Conservation (phyloP, 2,888 invertebrate genomes). For the Drosophila falleni region DNA sequence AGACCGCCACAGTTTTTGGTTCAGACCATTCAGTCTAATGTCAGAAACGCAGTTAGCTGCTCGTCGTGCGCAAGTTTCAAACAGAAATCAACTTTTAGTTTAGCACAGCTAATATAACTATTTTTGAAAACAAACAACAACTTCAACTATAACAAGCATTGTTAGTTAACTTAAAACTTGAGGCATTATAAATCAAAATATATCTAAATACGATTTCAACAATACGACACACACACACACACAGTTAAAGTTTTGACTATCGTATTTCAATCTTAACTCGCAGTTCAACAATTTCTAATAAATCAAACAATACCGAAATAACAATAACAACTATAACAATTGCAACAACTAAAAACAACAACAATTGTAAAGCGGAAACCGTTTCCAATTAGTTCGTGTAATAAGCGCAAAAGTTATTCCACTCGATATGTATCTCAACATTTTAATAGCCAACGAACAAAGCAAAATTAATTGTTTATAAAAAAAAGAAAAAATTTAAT, state of each 20-base stretch:
- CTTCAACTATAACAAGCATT: slow-evolving; percentile 44
- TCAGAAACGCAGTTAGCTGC: slow-evolving; percentile 84
- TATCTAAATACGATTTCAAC: slow-evolving; percentile 20
- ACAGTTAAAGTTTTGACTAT: slow-evolving; percentile 21
- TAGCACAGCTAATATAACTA: slow-evolving; percentile 59
- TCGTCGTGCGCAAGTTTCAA: slow-evolving; percentile 83
- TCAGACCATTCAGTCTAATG: slow-evolving; percentile 82
- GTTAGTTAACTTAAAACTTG: slow-evolving; percentile 55
- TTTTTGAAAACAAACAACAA: slow-evolving; percentile 41
- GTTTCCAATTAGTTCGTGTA: slow-evolving; percentile 57
- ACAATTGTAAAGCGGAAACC: slow-evolving; percentile 51
- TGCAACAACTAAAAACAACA: slow-evolving; percentile 29
- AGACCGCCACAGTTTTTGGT: slow-evolving; percentile 75
- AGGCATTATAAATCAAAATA: slow-evolving; percentile 64
- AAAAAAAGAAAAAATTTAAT: slow-evolving; percentile 36
- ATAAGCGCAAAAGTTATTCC: slow-evolving; percentile 49
- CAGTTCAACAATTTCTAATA: slow-evolving; percentile 41
- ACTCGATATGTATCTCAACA: slow-evolving; percentile 54
- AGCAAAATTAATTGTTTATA: slow-evolving; percentile 62
- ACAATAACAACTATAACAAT: slow-evolving; percentile 20
- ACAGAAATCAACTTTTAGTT: slow-evolving; percentile 37
- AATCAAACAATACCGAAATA: slow-evolving; percentile 38
- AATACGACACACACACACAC: slow-evolving; percentile 6
- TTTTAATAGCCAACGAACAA: slow-evolving; percentile 62
- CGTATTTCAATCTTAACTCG: slow-evolving; percentile 32